phyloP scores from a whole-genome alignment of 2,888 invertebrate species.

The Zelleria hepariella region DNA sequence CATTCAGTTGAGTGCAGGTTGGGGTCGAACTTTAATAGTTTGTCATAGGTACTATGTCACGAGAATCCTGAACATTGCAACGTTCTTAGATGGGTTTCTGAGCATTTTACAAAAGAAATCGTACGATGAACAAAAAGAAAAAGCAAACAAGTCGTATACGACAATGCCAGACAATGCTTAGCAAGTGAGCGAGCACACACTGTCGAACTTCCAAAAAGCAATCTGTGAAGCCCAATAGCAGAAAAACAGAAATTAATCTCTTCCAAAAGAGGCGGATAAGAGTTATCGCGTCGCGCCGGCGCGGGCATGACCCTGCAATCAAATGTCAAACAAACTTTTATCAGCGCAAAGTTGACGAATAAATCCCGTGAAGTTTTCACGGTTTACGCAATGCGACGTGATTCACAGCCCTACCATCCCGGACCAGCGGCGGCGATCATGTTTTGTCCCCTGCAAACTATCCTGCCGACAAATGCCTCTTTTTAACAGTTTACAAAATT shows the following conservation, averaged over 20 bases:
- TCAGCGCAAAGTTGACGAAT: conserved; percentile 66
- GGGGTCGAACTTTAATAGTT: too few relatives aligned
- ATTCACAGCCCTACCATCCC: conserved; percentile 9
- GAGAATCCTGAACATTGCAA: too few relatives aligned
- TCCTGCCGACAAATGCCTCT: background rate
- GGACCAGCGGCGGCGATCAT: background rate
- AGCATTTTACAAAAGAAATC: too few relatives aligned
- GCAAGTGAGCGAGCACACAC: background rate
- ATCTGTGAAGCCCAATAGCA: conserved; percentile 22
- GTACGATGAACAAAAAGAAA: background rate
- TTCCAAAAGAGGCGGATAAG: conserved; percentile 32
- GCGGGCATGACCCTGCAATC: conserved; percentile 59
- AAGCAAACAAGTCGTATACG: background rate
- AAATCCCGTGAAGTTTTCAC: conserved; percentile 60
- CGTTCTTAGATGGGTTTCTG: too few relatives aligned
- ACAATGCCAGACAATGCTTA: background rate
- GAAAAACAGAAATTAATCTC: conserved; percentile 39
- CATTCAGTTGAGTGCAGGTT: too few relatives aligned
- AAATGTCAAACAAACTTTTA: conserved; percentile 68
- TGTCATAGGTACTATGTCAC: too few relatives aligned
- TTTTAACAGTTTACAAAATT: background rate
- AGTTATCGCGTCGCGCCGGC: conserved; percentile 40
- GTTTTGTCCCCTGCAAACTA: background rate
- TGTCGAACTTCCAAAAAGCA: conserved; percentile 12
- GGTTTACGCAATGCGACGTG: conserved; percentile 24